These are phyloP conservation scores for Diploptera punctata DNA, from an alignment of 2,888 invertebrate species.

Conservation along the genomic window DNA sequence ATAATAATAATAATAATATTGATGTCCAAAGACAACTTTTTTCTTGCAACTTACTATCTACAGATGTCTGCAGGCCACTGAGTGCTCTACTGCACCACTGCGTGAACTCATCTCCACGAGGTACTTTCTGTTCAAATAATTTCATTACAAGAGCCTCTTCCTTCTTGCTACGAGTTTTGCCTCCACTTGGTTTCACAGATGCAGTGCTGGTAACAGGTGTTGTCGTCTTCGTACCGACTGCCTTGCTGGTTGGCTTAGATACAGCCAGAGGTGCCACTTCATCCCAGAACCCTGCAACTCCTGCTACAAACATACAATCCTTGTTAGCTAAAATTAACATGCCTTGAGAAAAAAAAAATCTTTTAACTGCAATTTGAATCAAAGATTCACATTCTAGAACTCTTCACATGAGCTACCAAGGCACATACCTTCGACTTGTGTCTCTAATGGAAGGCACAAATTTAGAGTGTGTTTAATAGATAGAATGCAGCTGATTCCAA, in stretches of 20 bases:
- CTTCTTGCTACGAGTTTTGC: constrained; percentile 48
- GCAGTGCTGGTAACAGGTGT: background rate
- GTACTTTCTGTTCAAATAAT: constrained; percentile 60
- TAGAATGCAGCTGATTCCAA: no score
- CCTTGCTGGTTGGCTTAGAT: constrained; percentile 34
- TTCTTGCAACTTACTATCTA: constrained; percentile 89
- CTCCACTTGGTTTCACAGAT: constrained; percentile 44
- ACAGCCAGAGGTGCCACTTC: constrained; percentile 51
- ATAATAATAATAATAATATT: no score
- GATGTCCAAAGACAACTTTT: no score
- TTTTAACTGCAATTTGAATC: no score
- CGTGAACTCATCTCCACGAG: constrained; percentile 76
- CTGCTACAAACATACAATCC: no score
- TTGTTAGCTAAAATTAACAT: no score
- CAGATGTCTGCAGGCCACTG: constrained; percentile 64
- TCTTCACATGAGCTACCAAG: no score
- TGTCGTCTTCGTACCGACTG: constrained; percentile 21
- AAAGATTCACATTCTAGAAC: no score
- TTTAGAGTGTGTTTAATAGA: no score
- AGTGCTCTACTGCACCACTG: constrained; percentile 83
- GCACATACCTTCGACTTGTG: no score
- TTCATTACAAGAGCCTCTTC: constrained; percentile 66
- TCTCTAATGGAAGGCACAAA: no score
- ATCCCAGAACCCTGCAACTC: constrained; percentile 65
- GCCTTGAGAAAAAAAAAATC: no score